phyloP scores from a whole-genome alignment of 2,797 vertebrate species.

The Acanthurus lineatus region DNA sequence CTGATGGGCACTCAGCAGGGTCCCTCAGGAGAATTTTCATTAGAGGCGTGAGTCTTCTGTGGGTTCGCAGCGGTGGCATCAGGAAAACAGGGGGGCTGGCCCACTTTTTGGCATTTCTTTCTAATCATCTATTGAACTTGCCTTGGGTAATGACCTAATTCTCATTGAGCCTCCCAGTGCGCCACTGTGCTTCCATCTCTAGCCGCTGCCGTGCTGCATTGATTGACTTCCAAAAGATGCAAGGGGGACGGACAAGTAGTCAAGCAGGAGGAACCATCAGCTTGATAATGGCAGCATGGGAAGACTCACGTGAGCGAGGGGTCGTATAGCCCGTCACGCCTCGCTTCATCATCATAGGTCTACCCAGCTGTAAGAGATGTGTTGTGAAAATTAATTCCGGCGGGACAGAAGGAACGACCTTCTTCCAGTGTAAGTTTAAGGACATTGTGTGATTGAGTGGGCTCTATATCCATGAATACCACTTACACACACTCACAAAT shows the following conservation, averaged over 20 bases:
- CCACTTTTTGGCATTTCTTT: constrained; percentile 69
- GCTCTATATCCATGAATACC: constrained; percentile 24
- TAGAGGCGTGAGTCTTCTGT: constrained; percentile 44
- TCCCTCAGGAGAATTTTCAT: constrained; percentile 45
- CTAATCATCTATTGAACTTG: constrained; percentile 81
- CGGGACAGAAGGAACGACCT: constrained; percentile 53
- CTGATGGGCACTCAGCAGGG: constrained; percentile 48
- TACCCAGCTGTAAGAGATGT: constrained; percentile 55
- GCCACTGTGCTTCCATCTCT: constrained; percentile 49
- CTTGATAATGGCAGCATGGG: constrained; percentile 33
- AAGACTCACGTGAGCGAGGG: constrained; percentile 32
- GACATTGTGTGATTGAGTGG: constrained; percentile 47
- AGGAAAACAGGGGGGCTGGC: constrained; percentile 37
- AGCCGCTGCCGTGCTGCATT: constrained; percentile 51
- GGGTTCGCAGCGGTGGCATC: constrained; percentile 46
- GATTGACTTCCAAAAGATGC: constrained; percentile 58
- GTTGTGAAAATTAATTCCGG: constrained; percentile 18
- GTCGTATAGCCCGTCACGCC: constrained; percentile 32
- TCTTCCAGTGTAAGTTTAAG: constrained; percentile 47
- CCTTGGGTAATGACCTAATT: constrained; percentile 82
- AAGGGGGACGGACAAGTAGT: constrained; percentile 32
- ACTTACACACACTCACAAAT: constrained; percentile 37
- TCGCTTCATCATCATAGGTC: constrained; percentile 56
- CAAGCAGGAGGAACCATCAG: constrained; percentile 1
- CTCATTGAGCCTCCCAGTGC: constrained; percentile 71